Evolutionary conservation across 2,113 vertebrate species (phyloP), one percentile per base, ranked within the genome.

Genomic region (Lanius ludovicianus): DNA sequence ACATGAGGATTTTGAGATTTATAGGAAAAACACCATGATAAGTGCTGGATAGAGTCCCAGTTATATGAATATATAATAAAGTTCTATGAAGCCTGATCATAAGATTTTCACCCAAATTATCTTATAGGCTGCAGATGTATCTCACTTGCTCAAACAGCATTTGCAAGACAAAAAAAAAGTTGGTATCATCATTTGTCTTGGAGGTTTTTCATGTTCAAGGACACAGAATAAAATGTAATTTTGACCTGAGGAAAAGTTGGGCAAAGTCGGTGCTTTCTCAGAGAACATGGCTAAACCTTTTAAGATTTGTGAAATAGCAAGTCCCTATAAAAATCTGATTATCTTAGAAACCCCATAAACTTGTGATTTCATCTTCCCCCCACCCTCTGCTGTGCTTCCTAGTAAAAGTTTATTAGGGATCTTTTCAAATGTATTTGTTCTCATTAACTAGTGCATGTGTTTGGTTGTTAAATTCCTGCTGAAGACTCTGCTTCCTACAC

Each of bases 11-110:
- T 96, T 89, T 87, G 39, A 94, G 17, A 77, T 95, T 93, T 85
- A 84, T 52, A 90, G 91, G 76, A 87, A 94, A 96, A 96, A 30
- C 64, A 67, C 30, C 18, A 62, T 53, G 42, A 68, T 76, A 85
- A 84, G 4, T 95, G 16, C 81, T 93, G 76, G 70, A 41, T 53
- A 87, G 50, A 88, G 17, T 79, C 81, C 81, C 39, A 84, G 75
- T 85, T 76, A 67, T 44, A 78, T 28, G 59, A 95, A 63, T 70
- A 68, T 20, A 14, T 23, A 83, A 35, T 53, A 79, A 64, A 15
- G 8, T 81, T 70, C 44, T 77, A 22, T 49, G 68, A n/a, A 85
- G 49, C 19, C 23, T 94, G 39, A 81, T 50, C 8, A 5, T 7
- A 94, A 89, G 88, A 56, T 53, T 93, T 96, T 23, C 39, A 35